phyloP scores from a whole-genome alignment of 2,888 invertebrate genomes.

The Doris montereyensis region DNA sequence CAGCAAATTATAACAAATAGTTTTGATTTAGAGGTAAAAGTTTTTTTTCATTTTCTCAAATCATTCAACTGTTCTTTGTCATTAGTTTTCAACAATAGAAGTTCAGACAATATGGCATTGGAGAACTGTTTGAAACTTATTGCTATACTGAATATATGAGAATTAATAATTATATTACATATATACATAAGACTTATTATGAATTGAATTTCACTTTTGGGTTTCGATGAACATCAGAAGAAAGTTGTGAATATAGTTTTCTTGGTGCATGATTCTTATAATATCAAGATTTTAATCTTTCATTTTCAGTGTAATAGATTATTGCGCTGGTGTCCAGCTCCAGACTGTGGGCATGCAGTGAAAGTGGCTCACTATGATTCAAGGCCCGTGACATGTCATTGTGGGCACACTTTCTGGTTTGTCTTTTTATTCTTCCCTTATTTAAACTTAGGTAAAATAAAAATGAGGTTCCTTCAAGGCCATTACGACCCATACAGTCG shows the following conservation, averaged over 20 bases:
- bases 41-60: constrained; percentile 47
- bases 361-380: constrained; percentile 84
- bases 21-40: constrained; percentile 92
- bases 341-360: constrained; percentile 94
- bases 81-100: too few relatives aligned
- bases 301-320: constrained; percentile 88
- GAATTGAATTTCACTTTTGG: background rate
- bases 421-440: too few relatives aligned
- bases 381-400: constrained; percentile 92
- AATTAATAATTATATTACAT: too few relatives aligned
- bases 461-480: too few relatives aligned
- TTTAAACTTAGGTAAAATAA: too few relatives aligned
- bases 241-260: background rate
- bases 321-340: constrained; percentile 97
- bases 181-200: too few relatives aligned
- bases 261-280: background rate
- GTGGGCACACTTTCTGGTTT: constrained; percentile 90
- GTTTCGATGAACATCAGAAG: background rate
- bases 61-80: too few relatives aligned
- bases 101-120: too few relatives aligned
- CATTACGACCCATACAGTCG: too few relatives aligned
- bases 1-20: constrained; percentile 98
- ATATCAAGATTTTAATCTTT: background rate
- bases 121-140: too few relatives aligned
- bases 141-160: too few relatives aligned